Evolutionary conservation across 2,888 invertebrate genomes (phyloP).

Genomic region (Parochlus steinenii): DNA sequence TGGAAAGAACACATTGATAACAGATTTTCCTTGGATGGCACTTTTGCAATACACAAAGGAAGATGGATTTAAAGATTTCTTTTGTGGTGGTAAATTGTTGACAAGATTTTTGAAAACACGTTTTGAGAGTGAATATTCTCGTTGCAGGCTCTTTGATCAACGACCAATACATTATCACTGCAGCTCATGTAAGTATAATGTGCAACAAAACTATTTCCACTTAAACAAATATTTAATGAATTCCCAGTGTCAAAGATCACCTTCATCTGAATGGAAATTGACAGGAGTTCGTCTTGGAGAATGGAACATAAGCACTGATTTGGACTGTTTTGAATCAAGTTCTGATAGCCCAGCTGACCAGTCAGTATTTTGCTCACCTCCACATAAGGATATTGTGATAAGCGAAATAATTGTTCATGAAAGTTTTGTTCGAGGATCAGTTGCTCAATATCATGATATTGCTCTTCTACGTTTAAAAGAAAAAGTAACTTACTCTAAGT

Average conservation of each 20-base stretch:
- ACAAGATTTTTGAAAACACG: too few relatives aligned
- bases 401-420: constrained; percentile 19
- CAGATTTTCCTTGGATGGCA: constrained; percentile 54
- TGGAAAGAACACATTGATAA: constrained; percentile 39
- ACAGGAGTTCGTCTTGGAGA: constrained; percentile 18
- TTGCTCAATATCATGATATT: too few relatives aligned
- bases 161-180: too few relatives aligned
- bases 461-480: neutral
- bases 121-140: too few relatives aligned
- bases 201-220: too few relatives aligned
- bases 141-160: too few relatives aligned
- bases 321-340: constrained; percentile 15
- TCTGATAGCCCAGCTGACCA: too few relatives aligned
- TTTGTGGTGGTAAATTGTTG: too few relatives aligned
- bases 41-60: constrained; percentile 46
- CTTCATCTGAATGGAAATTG: neutral
- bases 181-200: too few relatives aligned
- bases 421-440: constrained; percentile 20
- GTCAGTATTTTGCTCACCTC: constrained; percentile 24
- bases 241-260: too few relatives aligned
- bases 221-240: too few relatives aligned
- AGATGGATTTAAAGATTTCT: too few relatives aligned
- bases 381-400: constrained; percentile 21
- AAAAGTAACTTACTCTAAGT: neutral
- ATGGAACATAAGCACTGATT: constrained; percentile 16